A percentile compares a stretch with the other conserved stretches of the same genome.
phyloP scores from a whole-genome alignment of 2,888 invertebrate genomes.

The Maniola hyperantus region DNA sequence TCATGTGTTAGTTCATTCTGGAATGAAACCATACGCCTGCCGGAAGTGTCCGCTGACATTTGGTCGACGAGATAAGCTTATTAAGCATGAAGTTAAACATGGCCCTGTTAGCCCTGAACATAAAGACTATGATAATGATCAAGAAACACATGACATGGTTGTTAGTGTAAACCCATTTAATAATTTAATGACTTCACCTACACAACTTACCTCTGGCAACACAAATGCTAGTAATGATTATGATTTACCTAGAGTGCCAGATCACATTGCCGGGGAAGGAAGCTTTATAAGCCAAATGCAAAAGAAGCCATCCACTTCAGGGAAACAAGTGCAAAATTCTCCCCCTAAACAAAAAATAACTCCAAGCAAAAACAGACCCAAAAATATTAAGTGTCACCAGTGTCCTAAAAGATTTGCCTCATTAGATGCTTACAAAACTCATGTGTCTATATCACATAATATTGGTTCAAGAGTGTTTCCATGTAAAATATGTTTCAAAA shows the following conservation, averaged over 20 bases:
- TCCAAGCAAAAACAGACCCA: constrained; percentile 70
- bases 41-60: constrained; percentile 86
- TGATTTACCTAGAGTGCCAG: constrained; percentile 77
- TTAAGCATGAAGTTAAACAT: constrained; percentile 86
- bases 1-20: constrained; percentile 86
- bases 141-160: constrained; percentile 80
- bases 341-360: constrained; percentile 62
- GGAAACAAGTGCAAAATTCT: constrained; percentile 57
- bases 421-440: constrained; percentile 77
- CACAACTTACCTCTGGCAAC: constrained; percentile 55
- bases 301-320: constrained; percentile 58
- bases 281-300: constrained; percentile 70
- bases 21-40: constrained; percentile 85
- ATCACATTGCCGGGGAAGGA: constrained; percentile 77
- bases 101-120: constrained; percentile 63
- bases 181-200: constrained; percentile 73
- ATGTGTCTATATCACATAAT: constrained; percentile 79
- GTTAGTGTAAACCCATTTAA: constrained; percentile 84
- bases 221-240: constrained; percentile 53
- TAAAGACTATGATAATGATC: constrained; percentile 61
- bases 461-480: constrained; percentile 82
- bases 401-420: constrained; percentile 79
- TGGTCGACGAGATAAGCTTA: constrained; percentile 86
- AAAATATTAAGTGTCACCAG: constrained; percentile 79
- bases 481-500: constrained; percentile 86